These are phyloP conservation scores for Harpalus rubripes DNA, from an alignment of 2,888 invertebrate genomes.

Conservation along the genomic window DNA sequence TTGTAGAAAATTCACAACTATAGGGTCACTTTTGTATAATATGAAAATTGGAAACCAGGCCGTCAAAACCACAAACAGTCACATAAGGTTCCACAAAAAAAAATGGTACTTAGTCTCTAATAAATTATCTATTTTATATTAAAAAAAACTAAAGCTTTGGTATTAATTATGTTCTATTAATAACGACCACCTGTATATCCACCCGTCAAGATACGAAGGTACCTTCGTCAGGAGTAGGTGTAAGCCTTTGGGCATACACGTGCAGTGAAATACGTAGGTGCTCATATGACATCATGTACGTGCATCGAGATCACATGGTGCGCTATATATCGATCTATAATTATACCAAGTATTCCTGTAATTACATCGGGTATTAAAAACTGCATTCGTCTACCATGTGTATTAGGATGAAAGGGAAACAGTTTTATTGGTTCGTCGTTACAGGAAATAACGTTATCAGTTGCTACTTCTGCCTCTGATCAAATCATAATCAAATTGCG, in stretches of 20 bases:
- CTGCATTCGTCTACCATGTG: not conserved
- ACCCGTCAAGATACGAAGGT: not conserved
- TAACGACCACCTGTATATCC: not conserved
- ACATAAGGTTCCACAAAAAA: too few relatives aligned
- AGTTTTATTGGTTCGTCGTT: not conserved
- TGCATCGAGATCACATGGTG: not conserved
- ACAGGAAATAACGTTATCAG: not conserved
- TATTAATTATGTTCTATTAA: too few relatives aligned
- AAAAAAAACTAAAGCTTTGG: too few relatives aligned
- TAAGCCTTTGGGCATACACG: not conserved
- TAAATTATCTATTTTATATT: too few relatives aligned
- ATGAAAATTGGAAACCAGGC: too few relatives aligned
- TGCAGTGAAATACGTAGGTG: not conserved
- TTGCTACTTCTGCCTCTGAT: not conserved
- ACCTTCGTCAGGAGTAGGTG: not conserved
- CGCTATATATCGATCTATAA: not conserved
- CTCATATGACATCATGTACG: not conserved
- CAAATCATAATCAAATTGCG: not conserved
- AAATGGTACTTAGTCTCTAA: too few relatives aligned
- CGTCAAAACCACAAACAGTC: too few relatives aligned
- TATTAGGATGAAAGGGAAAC: not conserved
- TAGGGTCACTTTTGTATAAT: too few relatives aligned
- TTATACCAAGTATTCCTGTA: not conserved
- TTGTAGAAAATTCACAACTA: too few relatives aligned
- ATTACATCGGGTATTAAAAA: not conserved